Conservation (phyloP, 2,113 vertebrate genomes). For the Laticauda laticaudata region DNA sequence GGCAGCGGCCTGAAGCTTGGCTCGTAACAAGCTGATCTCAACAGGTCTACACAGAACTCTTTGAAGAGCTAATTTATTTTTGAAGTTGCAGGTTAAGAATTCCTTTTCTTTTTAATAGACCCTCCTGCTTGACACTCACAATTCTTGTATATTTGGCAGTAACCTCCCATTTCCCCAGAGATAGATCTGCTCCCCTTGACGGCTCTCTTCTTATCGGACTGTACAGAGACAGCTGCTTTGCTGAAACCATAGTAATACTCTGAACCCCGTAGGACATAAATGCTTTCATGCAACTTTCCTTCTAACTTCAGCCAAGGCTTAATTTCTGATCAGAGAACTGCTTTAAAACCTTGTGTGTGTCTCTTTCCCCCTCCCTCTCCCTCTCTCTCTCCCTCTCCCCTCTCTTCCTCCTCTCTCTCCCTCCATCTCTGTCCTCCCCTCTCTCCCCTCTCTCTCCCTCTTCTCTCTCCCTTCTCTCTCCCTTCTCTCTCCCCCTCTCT, state of each 20-base stretch:
- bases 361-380: not conserved
- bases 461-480: too few species aligned
- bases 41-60: conserved; percentile 16
- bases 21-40: conserved; percentile 15
- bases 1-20: not conserved
- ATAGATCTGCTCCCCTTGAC: not conserved
- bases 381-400: too few species aligned
- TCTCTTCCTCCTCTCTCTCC: too few species aligned
- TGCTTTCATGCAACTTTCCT: not conserved
- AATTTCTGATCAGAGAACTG: not conserved
- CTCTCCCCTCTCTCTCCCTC: too few species aligned
- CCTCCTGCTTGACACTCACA: not conserved
- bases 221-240: not conserved
- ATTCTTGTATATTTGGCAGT: not conserved
- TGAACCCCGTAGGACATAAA: not conserved
- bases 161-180: not conserved
- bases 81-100: conserved; percentile 17
- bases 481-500: too few species aligned
- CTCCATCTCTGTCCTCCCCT: too few species aligned
- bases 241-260: not conserved
- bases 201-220: not conserved
- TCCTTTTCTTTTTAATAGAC: not conserved
- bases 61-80: conserved; percentile 37
- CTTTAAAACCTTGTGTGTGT: not conserved
- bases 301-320: not conserved